Conservation (phyloP, 2,113 vertebrate genomes). For the Orycteropus afer region DNA sequence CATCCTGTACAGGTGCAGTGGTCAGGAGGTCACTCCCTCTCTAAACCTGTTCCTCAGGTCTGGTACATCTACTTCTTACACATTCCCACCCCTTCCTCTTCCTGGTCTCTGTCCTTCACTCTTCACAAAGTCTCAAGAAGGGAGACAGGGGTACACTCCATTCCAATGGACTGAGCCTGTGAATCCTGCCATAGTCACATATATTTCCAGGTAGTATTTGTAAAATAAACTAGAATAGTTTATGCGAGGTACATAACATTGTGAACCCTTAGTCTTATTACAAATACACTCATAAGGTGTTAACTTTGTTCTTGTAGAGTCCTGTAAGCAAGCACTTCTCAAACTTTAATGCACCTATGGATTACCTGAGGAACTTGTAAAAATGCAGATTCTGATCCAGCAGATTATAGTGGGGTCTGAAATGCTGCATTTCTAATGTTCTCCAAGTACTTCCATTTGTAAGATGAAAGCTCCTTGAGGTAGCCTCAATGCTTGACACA, state of each 20-base stretch:
- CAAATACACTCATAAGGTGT: neutral
- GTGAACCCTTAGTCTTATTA: neutral
- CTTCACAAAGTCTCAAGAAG: neutral
- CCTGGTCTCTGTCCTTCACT: neutral
- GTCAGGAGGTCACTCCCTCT: neutral
- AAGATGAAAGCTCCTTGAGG: neutral
- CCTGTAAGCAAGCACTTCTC: fast-evolving
- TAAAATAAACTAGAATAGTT: neutral
- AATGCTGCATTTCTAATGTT: neutral
- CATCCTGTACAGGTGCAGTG: no score
- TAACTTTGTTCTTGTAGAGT: neutral
- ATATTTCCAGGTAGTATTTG: neutral
- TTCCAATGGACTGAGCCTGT: neutral
- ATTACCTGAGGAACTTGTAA: neutral
- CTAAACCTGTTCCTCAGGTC: neutral
- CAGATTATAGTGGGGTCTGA: no score
- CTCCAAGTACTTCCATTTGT: neutral
- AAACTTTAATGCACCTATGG: fast-evolving
- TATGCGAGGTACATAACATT: neutral
- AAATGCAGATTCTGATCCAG: neutral
- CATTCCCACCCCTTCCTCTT: no score
- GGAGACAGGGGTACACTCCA: neutral
- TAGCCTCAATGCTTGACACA: neutral
- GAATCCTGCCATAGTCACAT: neutral
- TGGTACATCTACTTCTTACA: fast-evolving